phyloP scores from a whole-genome alignment of 2,113 vertebrate species.

The Apodemus sylvaticus region DNA sequence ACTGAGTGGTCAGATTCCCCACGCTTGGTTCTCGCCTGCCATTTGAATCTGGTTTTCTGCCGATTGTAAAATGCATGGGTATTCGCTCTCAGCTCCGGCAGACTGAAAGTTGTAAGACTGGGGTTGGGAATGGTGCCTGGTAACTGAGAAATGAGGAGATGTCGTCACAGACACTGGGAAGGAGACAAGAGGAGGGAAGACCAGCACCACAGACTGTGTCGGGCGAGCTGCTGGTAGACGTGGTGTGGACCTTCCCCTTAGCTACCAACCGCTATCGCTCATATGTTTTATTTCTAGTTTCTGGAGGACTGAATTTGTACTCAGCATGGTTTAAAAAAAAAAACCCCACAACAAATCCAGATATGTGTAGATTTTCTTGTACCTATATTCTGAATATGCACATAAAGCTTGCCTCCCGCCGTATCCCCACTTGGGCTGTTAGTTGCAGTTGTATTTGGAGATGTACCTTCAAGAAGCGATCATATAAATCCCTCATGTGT shows the following conservation, averaged over 20 bases:
- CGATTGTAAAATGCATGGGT: neutral
- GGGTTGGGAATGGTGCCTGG: neutral
- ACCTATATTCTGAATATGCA: neutral
- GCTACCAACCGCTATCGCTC: neutral
- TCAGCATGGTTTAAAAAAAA: neutral
- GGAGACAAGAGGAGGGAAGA: no score
- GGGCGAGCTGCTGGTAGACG: accelerated
- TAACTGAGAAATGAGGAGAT: neutral
- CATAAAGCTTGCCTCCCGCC: neutral
- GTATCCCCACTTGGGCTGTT: no score
- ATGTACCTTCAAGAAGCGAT: neutral
- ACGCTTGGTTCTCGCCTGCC: no score
- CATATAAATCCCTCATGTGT: neutral
- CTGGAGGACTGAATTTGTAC: neutral
- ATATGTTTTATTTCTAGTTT: neutral
- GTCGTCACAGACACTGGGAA: neutral
- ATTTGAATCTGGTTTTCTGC: neutral
- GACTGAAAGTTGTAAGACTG: neutral
- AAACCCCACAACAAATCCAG: neutral
- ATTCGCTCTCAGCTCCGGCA: neutral
- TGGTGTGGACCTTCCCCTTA: neutral
- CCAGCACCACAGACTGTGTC: accelerated
- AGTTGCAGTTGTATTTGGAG: neutral
- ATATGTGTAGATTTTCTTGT: neutral
- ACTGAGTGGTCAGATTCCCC: accelerated